Evolutionary conservation across 1,140 invertebrate genomes (phyloP), one percentile per base, ranked within the genome.

Genomic region (Conus betulinus): DNA sequence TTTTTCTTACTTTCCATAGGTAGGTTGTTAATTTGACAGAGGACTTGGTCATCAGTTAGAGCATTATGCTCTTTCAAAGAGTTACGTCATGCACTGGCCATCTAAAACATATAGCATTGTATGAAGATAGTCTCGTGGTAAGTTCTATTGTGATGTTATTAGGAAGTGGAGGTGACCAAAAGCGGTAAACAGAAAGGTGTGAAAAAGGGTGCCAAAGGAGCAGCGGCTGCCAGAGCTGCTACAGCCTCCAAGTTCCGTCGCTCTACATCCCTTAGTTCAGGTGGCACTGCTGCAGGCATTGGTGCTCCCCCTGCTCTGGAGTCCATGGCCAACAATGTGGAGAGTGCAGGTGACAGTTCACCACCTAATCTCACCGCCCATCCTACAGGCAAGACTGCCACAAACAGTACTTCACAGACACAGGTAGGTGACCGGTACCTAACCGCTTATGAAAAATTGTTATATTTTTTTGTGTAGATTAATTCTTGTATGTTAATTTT

Each of bases 151-250:
- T 39, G 39, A 39, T 39, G 39, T 39, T 39, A 82, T 0, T 81
- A 90, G 89, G 89, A 90, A 84, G 55, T 90, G 3, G 89, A 90
- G 52, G 53, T 90, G 17, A 83, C 89, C 15, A 85, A 88, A n/a
- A 88, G 89, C n/a, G 88, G 89, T 27, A 90, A 88, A 89, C 81
- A 90, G 52, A 87, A 89, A 85, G 83, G 90, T 15, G 25, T n/a
- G 0, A 87, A 87, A 74, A 87, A 87, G 87, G 85, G 89, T 83
- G 83, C 86, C 53, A 92, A 91, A 82, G 84, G 87, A 81, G 90
- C 88, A 25, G 85, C 96, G 93, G 20, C 96, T 95, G 90, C 95
- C 94, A 94, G 91, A 79, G 90, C 93, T 51, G 88, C 91, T n/a
- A n/a, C 74, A 7, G 85, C 74, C 51, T 25, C 71, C 20, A 87